A percentile compares a stretch with the other conserved stretches of the same genome.
Conservation (phyloP, 1,140 invertebrate species). For the Drosophila truncata region DNA sequence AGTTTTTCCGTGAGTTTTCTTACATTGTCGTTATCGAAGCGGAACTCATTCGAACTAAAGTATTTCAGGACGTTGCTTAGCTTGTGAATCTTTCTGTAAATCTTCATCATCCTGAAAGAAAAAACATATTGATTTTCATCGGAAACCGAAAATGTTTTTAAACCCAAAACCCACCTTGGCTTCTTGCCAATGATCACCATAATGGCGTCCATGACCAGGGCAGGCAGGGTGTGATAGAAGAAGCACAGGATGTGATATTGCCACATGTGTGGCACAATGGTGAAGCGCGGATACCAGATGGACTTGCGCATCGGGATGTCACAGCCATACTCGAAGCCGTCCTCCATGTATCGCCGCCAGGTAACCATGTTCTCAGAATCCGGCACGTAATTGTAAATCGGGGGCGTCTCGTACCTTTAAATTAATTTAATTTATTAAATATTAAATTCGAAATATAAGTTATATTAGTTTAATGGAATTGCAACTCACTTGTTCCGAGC, state of each 20-base stretch:
- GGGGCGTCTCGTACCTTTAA: constrained; percentile 81
- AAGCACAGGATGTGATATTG: constrained; percentile 86
- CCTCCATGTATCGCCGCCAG: constrained; percentile 88
- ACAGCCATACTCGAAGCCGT: constrained; percentile 84
- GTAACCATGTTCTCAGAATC: constrained; percentile 89
- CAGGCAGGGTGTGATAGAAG: constrained; percentile 88
- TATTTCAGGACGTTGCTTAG: constrained; percentile 90
- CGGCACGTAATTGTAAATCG: constrained; percentile 91
- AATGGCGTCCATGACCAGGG: constrained; percentile 87
- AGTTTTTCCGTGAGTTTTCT: constrained; percentile 88
- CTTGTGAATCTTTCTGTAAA: constrained; percentile 91
- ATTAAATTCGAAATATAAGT: too few species aligned
- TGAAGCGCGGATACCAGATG: constrained; percentile 87
- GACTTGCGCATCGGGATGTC: constrained; percentile 84
- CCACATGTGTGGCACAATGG: constrained; percentile 85
- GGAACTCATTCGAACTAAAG: constrained; percentile 90
- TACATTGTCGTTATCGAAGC: constrained; percentile 90
- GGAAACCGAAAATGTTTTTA: not conserved
- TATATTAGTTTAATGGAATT: not conserved
- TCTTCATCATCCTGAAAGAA: constrained; percentile 88
- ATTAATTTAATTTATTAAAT: not conserved
- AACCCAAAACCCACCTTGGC: constrained; percentile 85
- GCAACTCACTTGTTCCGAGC: constrained; percentile 83
- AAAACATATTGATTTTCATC: not conserved
- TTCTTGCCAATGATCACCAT: constrained; percentile 86